Conservation (phyloP, 2,888 invertebrate genomes). For the Meteorus cinctellus region DNA sequence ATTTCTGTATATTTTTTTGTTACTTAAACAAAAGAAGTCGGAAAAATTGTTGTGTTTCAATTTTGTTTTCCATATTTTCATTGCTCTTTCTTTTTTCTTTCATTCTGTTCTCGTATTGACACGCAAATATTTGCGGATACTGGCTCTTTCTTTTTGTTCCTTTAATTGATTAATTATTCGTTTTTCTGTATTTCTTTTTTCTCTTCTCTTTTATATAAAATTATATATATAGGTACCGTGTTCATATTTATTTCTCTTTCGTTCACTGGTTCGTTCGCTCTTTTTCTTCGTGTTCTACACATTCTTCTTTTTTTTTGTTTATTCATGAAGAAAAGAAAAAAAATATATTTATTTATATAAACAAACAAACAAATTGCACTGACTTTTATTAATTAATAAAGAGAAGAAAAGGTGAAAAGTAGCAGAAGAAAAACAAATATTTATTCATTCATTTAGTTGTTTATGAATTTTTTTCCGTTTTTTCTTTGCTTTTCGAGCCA, state of each 20-base stretch:
- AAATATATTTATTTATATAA: slow-evolving; percentile 62
- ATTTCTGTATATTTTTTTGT: slow-evolving; percentile 33
- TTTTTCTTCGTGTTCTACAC: slow-evolving; percentile 17
- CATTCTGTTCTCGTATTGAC: background rate
- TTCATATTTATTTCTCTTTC: background rate
- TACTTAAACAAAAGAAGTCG: background rate
- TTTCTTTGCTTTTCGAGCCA: background rate
- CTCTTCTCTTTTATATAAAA: slow-evolving; percentile 35
- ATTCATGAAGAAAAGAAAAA: no score
- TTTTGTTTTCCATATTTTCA: background rate
- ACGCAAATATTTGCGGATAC: background rate
- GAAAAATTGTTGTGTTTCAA: background rate
- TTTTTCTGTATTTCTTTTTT: slow-evolving; percentile 32
- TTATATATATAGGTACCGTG: slow-evolving; percentile 14
- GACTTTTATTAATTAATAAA: slow-evolving; percentile 63
- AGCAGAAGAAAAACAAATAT: slow-evolving; percentile 48
- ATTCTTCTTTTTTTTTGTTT: slow-evolving; percentile 33
- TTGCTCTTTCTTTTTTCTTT: background rate
- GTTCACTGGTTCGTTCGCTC: background rate
- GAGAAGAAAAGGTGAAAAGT: slow-evolving; percentile 39
- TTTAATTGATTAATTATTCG: background rate
- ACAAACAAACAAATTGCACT: slow-evolving; percentile 66
- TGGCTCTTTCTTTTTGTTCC: background rate
- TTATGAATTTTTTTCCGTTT: background rate
- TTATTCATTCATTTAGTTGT: slow-evolving; percentile 24